Evolutionary conservation across 2,113 vertebrate species (phyloP), one percentile per base, ranked within the genome.

Genomic region (Corythornis madagascariensis): DNA sequence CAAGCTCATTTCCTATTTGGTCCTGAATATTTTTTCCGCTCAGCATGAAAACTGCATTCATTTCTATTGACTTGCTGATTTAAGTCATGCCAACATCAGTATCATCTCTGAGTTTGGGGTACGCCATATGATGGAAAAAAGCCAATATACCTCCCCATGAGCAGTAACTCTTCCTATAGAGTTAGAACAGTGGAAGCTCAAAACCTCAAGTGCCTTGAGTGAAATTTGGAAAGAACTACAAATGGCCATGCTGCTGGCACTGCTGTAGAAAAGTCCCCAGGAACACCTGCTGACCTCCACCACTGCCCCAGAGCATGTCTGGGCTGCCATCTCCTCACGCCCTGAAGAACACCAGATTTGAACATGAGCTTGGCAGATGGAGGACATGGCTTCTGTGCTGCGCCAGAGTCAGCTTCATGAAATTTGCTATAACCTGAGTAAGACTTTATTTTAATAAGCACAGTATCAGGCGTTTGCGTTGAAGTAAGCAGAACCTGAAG

Each of bases 71-170:
- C 48, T 72, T 61, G 38, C 35, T 28, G 57, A 53, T 75, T 55
- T 57, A 78, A 71, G 48, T 28, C 56, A 71, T 2, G 11, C 33
- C 80, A 91, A 29, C 22, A 83, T 20, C 53, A 60, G 1, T 21
- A 83, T 9, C 69, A 35, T 40, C 43, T 79, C 63, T 21, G 52
- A 66, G 25, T 70, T 28, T 18, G 50, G 78, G 72, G 64, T 40
- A 42, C 0, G 0, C 33, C 0, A 0, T 2, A 1, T 11, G 31
- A 77, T 8, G 25, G n/a, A 45, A 33, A 77, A 85, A 72, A 55
- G 26, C 16, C 56, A 87, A 82, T 20, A 48, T 4, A 57, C 2
- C 67, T 35, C 45, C 53, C 57, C 35, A 20, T 28, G 61, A 65
- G n/a, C 8, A 88, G 35, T 19, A 85, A 80, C 21, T 26, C 60